Percentiles rank a stretch among this genome's conserved stretches.
phyloP scores from a whole-genome alignment of 2,113 vertebrate species.

The Struthio camelus region DNA sequence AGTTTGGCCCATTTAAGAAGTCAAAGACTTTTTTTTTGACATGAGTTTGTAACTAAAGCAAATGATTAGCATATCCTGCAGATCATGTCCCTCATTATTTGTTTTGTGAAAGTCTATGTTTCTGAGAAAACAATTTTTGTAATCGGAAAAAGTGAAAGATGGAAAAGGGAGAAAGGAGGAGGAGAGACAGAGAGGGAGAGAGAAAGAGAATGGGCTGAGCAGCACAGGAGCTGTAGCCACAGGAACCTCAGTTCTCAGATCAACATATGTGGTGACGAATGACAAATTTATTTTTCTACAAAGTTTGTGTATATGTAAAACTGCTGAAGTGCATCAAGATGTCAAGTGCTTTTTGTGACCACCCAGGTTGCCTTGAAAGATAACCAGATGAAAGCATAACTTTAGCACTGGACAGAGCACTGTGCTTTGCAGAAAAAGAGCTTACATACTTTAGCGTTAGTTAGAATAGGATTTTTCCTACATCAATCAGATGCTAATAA shows the following conservation, averaged over 20 bases:
- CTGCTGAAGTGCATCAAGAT: slow-evolving; percentile 99
- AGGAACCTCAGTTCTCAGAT: slow-evolving; percentile 82
- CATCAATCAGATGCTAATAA: slow-evolving; percentile 69
- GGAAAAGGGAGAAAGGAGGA: slow-evolving; percentile 7
- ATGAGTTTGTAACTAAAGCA: slow-evolving; percentile 4
- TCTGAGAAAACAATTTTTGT: slow-evolving; percentile 32
- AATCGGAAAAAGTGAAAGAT: slow-evolving; percentile 10
- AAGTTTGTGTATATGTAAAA: slow-evolving; percentile 99
- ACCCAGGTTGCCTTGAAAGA: slow-evolving; percentile 99
- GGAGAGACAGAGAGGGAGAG: neutral
- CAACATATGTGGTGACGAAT: slow-evolving; percentile 99
- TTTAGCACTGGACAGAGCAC: slow-evolving; percentile 79
- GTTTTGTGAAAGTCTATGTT: slow-evolving; percentile 2
- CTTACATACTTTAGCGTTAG: slow-evolving; percentile 14
- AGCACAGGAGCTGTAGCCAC: slow-evolving; percentile 79
- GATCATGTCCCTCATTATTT: neutral
- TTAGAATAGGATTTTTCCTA: slow-evolving; percentile 47
- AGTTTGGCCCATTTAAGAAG: slow-evolving; percentile 58
- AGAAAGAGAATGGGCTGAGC: slow-evolving; percentile 60
- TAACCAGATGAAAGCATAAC: slow-evolving; percentile 98
- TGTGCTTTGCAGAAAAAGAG: slow-evolving; percentile 53
- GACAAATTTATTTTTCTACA: slow-evolving; percentile 99
- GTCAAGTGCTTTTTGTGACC: slow-evolving; percentile 99
- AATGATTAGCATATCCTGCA: slow-evolving; percentile 13
- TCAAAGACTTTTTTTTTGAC: slow-evolving; percentile 41